These are phyloP conservation scores for Cydia splendana DNA, from an alignment of 1,140 invertebrate genomes.

Conservation along the genomic window DNA sequence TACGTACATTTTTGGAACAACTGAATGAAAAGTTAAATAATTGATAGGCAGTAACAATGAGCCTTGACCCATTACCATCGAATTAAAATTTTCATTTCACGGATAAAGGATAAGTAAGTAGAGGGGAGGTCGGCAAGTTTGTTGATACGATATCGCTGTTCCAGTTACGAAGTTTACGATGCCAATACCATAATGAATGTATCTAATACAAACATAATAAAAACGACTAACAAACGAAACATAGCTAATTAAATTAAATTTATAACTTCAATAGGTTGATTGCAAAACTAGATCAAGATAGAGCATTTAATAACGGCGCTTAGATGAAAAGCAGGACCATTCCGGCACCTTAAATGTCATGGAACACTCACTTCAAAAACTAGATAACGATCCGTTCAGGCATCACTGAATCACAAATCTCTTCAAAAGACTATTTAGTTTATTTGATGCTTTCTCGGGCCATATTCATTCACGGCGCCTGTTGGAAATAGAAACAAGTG, in stretches of 20 bases:
- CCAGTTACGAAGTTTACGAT: too few relatives aligned
- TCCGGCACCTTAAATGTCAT: neutral
- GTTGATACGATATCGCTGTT: too few relatives aligned
- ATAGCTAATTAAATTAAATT: too few relatives aligned
- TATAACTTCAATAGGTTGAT: neutral
- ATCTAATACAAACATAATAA: too few relatives aligned
- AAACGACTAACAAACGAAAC: too few relatives aligned
- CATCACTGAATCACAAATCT: conserved; percentile 16
- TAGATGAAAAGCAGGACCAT: neutral
- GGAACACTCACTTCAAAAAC: conserved; percentile 19
- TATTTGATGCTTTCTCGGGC: conserved; percentile 36
- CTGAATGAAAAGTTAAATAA: too few relatives aligned
- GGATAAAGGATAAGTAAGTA: neutral
- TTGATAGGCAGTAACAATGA: neutral
- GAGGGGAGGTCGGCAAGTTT: too few relatives aligned
- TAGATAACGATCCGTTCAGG: conserved; percentile 18
- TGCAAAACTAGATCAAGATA: neutral
- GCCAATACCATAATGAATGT: too few relatives aligned
- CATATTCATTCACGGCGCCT: conserved; percentile 46
- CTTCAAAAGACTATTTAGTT: conserved; percentile 40
- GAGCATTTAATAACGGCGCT: neutral
- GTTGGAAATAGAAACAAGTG: conserved; percentile 63
- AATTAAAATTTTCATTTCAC: neutral
- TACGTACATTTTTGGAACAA: too few relatives aligned
- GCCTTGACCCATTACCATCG: neutral